A percentile compares a stretch with the other conserved stretches of the same genome.
phyloP scores from a whole-genome alignment of 2,888 invertebrate species.

The Isotomurus palustris region DNA sequence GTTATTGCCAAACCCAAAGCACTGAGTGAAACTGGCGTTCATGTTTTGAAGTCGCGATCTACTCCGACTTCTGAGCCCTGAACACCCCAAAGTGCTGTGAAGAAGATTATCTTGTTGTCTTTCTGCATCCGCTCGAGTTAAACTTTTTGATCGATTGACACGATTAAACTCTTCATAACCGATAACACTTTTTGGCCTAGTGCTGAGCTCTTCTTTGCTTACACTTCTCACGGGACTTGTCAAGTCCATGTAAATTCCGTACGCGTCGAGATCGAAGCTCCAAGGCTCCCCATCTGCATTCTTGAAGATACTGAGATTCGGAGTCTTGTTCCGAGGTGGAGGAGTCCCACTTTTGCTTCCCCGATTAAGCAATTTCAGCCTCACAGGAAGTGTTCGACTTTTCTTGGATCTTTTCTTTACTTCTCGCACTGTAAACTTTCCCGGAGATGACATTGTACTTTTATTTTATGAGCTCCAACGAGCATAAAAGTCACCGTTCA shows the following conservation, averaged over 20 bases:
- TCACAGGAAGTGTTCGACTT: constrained; percentile 44
- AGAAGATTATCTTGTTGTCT: constrained; percentile 11
- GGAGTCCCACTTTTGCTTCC: constrained; percentile 26
- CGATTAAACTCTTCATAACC: constrained; percentile 12
- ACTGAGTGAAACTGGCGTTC: constrained; percentile 40
- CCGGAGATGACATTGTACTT: constrained; percentile 21
- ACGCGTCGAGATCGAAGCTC: constrained; percentile 44
- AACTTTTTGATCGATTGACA: constrained; percentile 36
- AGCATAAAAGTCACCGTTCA: not conserved
- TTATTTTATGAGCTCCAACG: not conserved
- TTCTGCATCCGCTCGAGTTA: constrained; percentile 32
- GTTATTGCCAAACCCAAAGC: constrained; percentile 38
- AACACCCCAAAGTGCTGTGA: constrained; percentile 14
- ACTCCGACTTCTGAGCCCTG: constrained; percentile 38
- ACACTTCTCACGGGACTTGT: constrained; percentile 16
- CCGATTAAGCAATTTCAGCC: constrained; percentile 32
- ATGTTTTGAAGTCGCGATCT: constrained; percentile 38
- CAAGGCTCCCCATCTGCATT: constrained; percentile 38
- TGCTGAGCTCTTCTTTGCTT: constrained; percentile 25
- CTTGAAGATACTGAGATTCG: constrained; percentile 40
- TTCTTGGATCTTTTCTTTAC: constrained; percentile 45
- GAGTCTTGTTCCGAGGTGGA: constrained; percentile 20
- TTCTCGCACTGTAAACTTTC: constrained; percentile 43
- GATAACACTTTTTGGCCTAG: constrained; percentile 24
- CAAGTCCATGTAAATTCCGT: constrained; percentile 42